Conservation (phyloP, 53 echinoderm and acorn worm species). For the Astropecten irregularis region DNA sequence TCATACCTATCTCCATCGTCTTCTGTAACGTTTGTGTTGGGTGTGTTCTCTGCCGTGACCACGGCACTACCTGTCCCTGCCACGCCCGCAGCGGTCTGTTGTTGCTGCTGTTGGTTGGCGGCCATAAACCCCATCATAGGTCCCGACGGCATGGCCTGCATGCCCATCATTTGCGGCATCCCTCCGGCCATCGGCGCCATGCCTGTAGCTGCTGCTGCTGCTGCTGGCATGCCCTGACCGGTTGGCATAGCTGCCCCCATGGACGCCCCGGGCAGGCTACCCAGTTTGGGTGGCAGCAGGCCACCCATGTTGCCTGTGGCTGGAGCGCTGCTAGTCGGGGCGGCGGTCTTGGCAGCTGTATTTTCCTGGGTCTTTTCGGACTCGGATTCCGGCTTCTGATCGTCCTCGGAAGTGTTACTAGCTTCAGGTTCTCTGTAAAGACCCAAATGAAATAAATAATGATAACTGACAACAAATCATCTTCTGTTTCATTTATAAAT, state of each 20-base stretch:
- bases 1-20: conserved; percentile 50
- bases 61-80: conserved; percentile 20
- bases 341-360: background rate
- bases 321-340: background rate
- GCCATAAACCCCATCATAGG: conserved; percentile 64
- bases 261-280: background rate
- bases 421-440: background rate
- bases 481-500: too few relatives aligned
- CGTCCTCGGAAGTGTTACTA: conserved; percentile 9
- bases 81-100: background rate
- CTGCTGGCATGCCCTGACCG: background rate
- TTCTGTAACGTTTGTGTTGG: conserved; percentile 67
- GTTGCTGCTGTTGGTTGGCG: conserved; percentile 37
- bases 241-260: too few relatives aligned
- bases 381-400: conserved; percentile 1
- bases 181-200: conserved; percentile 22
- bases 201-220: conserved; percentile 10
- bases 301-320: background rate
- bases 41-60: conserved; percentile 49
- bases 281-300: background rate
- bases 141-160: conserved; percentile 30
- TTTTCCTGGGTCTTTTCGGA: conserved; percentile 22
- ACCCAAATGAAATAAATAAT: too few relatives aligned
- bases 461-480: too few relatives aligned
- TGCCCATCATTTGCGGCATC: conserved; percentile 20